These are phyloP conservation scores for Cladopsammia gracilis DNA, from an alignment of 64 coral and sea anemone species.

Conservation along the genomic window DNA sequence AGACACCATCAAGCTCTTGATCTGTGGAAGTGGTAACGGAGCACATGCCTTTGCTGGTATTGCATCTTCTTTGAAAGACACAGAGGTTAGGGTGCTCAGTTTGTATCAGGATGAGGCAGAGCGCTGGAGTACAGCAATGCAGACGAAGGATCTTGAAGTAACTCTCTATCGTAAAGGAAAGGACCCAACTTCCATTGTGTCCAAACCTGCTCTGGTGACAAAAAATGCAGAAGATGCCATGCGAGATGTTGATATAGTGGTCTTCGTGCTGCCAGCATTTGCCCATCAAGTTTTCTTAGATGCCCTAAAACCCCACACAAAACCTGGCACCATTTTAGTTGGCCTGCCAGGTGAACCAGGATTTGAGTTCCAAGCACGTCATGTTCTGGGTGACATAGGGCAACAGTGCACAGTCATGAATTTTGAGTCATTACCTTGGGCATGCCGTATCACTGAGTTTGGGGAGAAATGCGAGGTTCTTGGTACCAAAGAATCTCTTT, in stretches of 20 bases:
- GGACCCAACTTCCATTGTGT: not conserved
- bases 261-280: constrained; percentile 47
- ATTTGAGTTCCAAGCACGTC: constrained; percentile 12
- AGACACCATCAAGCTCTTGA: constrained; percentile 60
- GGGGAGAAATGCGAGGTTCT: constrained; percentile 19
- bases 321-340: constrained; percentile 41
- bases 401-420: constrained; percentile 2
- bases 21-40: constrained; percentile 71
- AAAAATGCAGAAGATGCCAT: constrained; percentile 23
- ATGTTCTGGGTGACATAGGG: not conserved
- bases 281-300: constrained; percentile 10
- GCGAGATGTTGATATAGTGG: constrained; percentile 47
- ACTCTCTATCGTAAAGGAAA: constrained; percentile 16
- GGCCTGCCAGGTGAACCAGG: constrained; percentile 31
- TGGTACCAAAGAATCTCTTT: not conserved
- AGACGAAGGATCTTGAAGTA: constrained; percentile 34
- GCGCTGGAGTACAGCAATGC: constrained; percentile 38
- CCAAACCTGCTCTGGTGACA: not conserved
- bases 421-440: constrained; percentile 57
- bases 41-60: constrained; percentile 72
- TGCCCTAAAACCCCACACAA: constrained; percentile 2
- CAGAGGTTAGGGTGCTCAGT: constrained; percentile 64
- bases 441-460: constrained; percentile 7
- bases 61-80: constrained; percentile 52
- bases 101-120: constrained; percentile 74